phyloP scores from a whole-genome alignment of 2,113 vertebrate genomes.

The Aplodontia rufa region DNA sequence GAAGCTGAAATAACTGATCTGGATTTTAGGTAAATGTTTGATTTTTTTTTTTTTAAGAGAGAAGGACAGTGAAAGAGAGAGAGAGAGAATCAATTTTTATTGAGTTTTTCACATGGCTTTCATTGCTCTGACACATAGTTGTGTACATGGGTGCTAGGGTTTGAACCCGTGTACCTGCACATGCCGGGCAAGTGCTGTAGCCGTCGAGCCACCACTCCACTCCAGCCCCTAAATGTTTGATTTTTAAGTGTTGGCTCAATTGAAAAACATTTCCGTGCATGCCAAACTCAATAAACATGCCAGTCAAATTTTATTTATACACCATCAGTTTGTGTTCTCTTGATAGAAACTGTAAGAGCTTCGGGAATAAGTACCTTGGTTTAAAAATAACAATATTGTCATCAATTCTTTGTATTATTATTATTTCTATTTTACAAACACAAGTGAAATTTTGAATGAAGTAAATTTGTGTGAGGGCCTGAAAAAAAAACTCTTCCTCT shows the following conservation, averaged over 20 bases:
- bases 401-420: not conserved
- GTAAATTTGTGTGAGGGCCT: not conserved
- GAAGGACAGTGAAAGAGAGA: too few species aligned
- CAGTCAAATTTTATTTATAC: not conserved
- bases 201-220: too few species aligned
- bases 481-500: not conserved
- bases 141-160: too few species aligned
- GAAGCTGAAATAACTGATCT: not conserved
- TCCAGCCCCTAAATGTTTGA: not conserved
- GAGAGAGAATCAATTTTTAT: too few species aligned
- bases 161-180: too few species aligned
- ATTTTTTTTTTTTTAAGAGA: too few species aligned
- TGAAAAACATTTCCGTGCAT: not conserved
- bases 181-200: too few species aligned
- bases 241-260: slow-evolving; percentile 3
- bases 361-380: not conserved
- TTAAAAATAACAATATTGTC: not conserved
- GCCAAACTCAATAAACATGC: not conserved
- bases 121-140: too few species aligned
- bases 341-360: not conserved
- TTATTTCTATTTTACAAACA: slow-evolving; percentile 1
- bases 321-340: not conserved
- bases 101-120: too few species aligned
- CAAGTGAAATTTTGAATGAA: not conserved
- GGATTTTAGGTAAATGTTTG: not conserved